Evolutionary conservation across 2,797 vertebrate species (phyloP).

Genomic region (Rhinichthys osculus): DNA sequence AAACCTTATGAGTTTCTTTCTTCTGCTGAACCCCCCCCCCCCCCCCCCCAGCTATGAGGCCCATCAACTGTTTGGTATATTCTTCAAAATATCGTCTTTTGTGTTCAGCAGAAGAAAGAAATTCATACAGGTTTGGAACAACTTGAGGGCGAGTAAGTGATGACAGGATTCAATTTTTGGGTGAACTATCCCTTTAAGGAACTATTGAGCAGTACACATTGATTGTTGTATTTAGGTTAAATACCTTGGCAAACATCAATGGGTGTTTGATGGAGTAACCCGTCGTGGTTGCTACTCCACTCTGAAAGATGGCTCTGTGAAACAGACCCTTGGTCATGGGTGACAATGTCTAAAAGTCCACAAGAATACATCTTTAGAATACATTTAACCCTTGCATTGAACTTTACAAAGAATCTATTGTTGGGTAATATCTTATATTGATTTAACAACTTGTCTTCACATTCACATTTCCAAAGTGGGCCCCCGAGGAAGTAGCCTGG

Average conservation of each 20-base stretch:
- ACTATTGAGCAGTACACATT: not conserved
- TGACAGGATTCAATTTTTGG: not conserved
- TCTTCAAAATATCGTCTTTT: not conserved
- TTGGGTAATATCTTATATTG: not conserved
- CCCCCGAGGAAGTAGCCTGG: too few relatives aligned
- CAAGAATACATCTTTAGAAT: constrained; percentile 9
- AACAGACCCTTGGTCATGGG: constrained; percentile 83
- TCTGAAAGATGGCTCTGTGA: constrained; percentile 87
- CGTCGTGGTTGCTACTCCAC: constrained; percentile 77
- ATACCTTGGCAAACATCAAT: constrained; percentile 66
- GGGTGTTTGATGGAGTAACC: constrained; percentile 63
- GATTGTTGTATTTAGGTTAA: not conserved
- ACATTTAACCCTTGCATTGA: not conserved
- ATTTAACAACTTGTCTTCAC: not conserved
- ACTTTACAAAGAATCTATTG: not conserved
- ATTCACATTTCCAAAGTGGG: too few relatives aligned
- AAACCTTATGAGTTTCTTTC: not conserved
- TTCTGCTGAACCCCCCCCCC: not conserved
- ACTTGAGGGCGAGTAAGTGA: not conserved
- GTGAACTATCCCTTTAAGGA: not conserved
- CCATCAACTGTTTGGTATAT: not conserved
- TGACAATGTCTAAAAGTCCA: constrained; percentile 79
- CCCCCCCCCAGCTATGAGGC: too few relatives aligned
- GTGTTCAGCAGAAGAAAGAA: not conserved
- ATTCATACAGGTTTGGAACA: not conserved